A percentile compares a stretch with the other conserved stretches of the same genome.
phyloP scores from a whole-genome alignment of 2,113 vertebrate species.

The Neogobius melanostomus region DNA sequence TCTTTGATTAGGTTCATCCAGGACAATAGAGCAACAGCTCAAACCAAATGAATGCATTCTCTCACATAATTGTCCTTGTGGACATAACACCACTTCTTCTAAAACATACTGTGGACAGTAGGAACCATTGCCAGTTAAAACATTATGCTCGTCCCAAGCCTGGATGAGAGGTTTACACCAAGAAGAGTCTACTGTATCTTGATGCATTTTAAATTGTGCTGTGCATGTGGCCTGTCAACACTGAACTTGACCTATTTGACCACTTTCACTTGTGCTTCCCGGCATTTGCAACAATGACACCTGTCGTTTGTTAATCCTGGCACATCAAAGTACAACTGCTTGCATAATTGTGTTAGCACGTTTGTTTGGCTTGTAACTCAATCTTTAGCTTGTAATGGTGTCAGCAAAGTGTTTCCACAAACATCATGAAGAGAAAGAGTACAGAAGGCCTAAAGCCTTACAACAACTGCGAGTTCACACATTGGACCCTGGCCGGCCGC shows the following conservation, averaged over 20 bases:
- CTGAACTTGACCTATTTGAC: neutral
- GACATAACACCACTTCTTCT: too few species aligned
- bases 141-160: too few species aligned
- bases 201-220: neutral
- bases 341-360: conserved; percentile 73
- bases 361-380: conserved; percentile 61
- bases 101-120: too few species aligned
- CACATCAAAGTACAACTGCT: conserved; percentile 63
- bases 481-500: conserved; percentile 46
- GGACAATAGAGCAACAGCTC: too few species aligned
- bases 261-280: conserved; percentile 19
- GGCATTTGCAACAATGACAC: conserved; percentile 40
- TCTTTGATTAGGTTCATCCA: too few species aligned
- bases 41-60: too few species aligned
- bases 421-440: conserved; percentile 23
- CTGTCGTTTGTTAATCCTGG: conserved; percentile 63
- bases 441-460: conserved; percentile 48
- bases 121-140: too few species aligned
- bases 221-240: neutral
- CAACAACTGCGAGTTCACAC: conserved; percentile 68
- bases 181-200: neutral
- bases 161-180: neutral
- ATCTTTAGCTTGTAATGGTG: conserved; percentile 49
- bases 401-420: conserved; percentile 45
- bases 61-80: too few species aligned